phyloP scores from a whole-genome alignment of 2,113 vertebrate species.

The Narcine bancroftii region DNA sequence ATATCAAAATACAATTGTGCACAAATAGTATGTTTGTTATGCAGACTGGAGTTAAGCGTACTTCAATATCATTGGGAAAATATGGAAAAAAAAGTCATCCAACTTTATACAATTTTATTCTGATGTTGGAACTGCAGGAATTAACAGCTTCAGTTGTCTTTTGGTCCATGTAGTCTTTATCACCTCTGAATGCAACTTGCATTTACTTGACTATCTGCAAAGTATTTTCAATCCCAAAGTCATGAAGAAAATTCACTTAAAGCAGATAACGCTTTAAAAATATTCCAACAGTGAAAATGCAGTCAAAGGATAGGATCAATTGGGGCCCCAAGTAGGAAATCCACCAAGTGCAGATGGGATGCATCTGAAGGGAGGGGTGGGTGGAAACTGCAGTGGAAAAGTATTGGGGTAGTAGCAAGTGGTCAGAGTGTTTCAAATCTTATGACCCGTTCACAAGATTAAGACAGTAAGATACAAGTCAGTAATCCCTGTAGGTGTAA shows the following conservation, averaged over 20 bases:
- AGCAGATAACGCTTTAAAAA: too few species aligned
- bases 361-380: too few species aligned
- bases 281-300: too few species aligned
- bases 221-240: background rate
- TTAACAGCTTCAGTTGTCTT: background rate
- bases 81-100: background rate
- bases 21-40: background rate
- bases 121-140: background rate
- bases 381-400: too few species aligned
- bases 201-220: background rate
- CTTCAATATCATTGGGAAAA: background rate
- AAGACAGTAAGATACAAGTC: too few species aligned
- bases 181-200: background rate
- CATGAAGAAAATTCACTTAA: background rate
- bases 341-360: too few species aligned
- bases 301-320: too few species aligned
- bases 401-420: too few species aligned
- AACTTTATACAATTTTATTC: background rate
- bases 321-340: too few species aligned
- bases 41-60: background rate
- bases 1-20: background rate
- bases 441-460: too few species aligned
- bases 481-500: too few species aligned
- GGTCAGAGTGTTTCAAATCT: too few species aligned
- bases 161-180: background rate